Evolutionary conservation across 2,888 invertebrate species (phyloP).

Genomic region (Nycteola revayana): DNA sequence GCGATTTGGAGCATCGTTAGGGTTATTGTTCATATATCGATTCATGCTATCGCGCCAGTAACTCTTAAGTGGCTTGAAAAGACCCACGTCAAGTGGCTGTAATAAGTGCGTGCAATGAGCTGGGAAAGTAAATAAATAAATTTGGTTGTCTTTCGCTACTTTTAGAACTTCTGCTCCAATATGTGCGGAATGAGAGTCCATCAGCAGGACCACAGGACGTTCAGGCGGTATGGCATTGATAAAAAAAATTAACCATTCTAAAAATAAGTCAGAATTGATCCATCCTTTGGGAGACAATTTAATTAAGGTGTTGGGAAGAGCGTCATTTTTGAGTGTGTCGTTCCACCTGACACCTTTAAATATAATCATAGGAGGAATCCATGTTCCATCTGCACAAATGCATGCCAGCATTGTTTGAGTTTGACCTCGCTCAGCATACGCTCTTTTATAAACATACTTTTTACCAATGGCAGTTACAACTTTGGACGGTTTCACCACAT

Average conservation of each 20-base stretch:
- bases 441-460: neutral
- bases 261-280: too few species aligned
- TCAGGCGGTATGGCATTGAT: neutral
- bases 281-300: neutral
- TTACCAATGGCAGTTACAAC: too few species aligned
- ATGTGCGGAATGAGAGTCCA: conserved; percentile 1
- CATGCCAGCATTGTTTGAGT: too few species aligned
- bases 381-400: conserved; percentile 3
- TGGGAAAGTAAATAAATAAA: conserved; percentile 3
- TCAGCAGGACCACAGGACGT: neutral
- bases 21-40: conserved; percentile 1
- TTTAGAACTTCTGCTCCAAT: conserved; percentile 4
- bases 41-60: conserved; percentile 1
- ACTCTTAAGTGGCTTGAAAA: conserved; percentile 1
- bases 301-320: too few species aligned
- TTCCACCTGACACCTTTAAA: neutral
- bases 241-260: neutral
- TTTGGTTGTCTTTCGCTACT: conserved; percentile 1
- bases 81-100: conserved; percentile 1
- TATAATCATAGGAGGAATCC: conserved; percentile 3
- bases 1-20: neutral
- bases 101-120: conserved; percentile 4
- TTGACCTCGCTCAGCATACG: too few species aligned
- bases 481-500: neutral
- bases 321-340: too few species aligned